These are phyloP conservation scores for Cacoxenus indagator DNA, from an alignment of 2,888 invertebrate genomes.

Conservation along the genomic window DNA sequence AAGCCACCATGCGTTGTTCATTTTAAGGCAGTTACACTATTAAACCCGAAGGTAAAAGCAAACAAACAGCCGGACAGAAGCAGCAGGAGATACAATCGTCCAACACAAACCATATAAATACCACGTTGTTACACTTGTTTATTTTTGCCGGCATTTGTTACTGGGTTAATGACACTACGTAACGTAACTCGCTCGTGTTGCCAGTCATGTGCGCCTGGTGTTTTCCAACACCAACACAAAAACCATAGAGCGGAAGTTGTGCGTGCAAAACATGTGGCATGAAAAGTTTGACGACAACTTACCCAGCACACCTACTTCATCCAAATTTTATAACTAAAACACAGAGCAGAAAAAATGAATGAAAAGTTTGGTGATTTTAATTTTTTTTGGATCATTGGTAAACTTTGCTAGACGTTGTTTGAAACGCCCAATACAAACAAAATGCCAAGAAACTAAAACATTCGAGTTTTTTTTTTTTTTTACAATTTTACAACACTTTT, in stretches of 20 bases:
- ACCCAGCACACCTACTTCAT: neutral
- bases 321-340: neutral
- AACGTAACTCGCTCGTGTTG: neutral
- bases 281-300: neutral
- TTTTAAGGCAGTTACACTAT: no score
- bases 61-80: neutral
- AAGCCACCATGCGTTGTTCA: no score
- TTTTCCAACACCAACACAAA: no score
- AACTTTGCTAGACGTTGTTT: no score
- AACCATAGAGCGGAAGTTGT: no score
- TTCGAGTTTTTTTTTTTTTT: neutral
- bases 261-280: no score
- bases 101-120: neutral
- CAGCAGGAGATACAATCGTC: neutral
- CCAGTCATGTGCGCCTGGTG: neutral
- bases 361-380: neutral
- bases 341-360: neutral
- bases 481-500: neutral
- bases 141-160: constrained; percentile 1
- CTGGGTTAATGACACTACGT: neutral
- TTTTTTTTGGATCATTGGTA: no score
- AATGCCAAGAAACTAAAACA: no score
- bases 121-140: neutral
- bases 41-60: neutral
- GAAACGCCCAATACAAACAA: no score